Evolutionary conservation across 2,113 vertebrate genomes (phyloP), one percentile per base, ranked within the genome.

Genomic region (Sturnira hondurensis): DNA sequence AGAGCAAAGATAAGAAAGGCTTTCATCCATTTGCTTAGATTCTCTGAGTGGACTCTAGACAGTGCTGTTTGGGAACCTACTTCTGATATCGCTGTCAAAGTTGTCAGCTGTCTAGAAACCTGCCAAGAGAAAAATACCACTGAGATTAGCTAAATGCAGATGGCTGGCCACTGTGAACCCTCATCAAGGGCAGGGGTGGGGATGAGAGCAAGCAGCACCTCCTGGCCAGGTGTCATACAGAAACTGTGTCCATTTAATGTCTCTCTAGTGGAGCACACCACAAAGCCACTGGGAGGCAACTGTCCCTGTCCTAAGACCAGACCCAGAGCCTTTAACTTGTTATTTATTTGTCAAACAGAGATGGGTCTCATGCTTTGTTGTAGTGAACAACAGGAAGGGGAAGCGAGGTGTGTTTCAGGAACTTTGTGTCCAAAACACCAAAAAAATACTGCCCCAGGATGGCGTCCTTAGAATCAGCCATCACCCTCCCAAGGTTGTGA

Each of bases 21-120:
- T 98, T 98, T 92, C 68, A 97, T 97, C 97, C 98, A 22, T 97
- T 98, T 97, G 93, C 97, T 2, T 0, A 47, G 96, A 96, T 56
- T 70, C 97, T 95, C 0, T 0, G 70, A 92, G 97, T 96, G 85
- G 96, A 91, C 95, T 11, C 67, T 91, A 97, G 76, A 94, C 85
- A 96, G 92, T 33, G 54, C 97, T 97, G 97, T 96, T 96, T 98
- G 98, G 97, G 95, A 98, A 97, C 95, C 97, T 97, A 98, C 97
- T 98, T 98, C 90, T 97, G 96, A 94, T 98, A 98, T 98, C 98
- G 0, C 80, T 96, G 87, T 98, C 96, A 97, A 98, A 98, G 98
- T 98, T 98, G 98, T 98, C 98, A 98, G 98, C 97, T 98, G 97
- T 68, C 73, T n/a, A 87, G 96, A 76, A 83, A 97, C 86, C 97